Conservation (phyloP, 2,113 vertebrate genomes). For the Polypterus senegalus region DNA sequence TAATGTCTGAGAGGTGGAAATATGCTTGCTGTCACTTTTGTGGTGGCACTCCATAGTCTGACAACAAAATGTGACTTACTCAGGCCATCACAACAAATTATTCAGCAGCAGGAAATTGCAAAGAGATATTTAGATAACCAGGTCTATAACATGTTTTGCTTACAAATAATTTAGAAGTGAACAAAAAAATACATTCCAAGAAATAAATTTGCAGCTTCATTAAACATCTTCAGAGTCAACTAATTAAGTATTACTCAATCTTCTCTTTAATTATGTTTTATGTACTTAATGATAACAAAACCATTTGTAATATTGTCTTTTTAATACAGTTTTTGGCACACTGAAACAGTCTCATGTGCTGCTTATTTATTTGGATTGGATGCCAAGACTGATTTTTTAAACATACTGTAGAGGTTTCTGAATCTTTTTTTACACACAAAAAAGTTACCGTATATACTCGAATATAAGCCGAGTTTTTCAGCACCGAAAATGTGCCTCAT, state of each 20-base stretch:
- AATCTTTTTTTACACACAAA: too few species aligned
- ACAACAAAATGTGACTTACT: constrained; percentile 30
- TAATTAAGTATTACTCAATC: too few species aligned
- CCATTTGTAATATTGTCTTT: not conserved
- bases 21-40: constrained; percentile 39
- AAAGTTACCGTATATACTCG: too few species aligned
- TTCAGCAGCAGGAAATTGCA: constrained; percentile 3
- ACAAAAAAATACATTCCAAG: not conserved
- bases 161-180: not conserved
- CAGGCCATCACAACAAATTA: constrained; percentile 34
- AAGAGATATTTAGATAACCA: constrained; percentile 3
- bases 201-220: not conserved
- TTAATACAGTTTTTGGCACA: not conserved
- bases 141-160: constrained; percentile 5
- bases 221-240: not conserved
- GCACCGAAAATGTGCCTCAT: too few species aligned
- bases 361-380: too few species aligned
- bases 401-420: too few species aligned
- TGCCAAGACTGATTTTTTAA: too few species aligned
- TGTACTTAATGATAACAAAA: not conserved
- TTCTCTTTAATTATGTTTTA: not conserved
- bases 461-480: too few species aligned
- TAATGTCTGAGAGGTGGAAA: constrained; percentile 42
- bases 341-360: too few species aligned
- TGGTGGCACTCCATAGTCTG: constrained; percentile 29